Conservation (phyloP, 1,140 invertebrate species). For the Heliconius himera region DNA sequence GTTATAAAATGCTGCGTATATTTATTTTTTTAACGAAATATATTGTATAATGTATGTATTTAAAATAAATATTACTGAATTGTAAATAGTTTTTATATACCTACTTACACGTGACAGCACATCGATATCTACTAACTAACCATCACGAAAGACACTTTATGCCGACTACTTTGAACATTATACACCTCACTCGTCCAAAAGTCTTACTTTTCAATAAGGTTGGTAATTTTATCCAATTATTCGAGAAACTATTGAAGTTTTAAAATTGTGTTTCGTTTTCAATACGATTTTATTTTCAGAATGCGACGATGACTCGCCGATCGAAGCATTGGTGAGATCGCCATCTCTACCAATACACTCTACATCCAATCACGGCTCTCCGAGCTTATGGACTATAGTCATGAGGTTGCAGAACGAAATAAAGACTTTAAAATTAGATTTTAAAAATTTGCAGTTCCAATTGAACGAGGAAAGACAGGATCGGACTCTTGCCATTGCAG, state of each 20-base stretch:
- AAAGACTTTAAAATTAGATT: slow-evolving; percentile 72
- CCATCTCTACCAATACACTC: slow-evolving; percentile 76
- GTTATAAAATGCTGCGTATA: slow-evolving; percentile 48
- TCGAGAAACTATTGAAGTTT: background rate
- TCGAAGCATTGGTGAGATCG: slow-evolving; percentile 74
- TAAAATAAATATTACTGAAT: slow-evolving; percentile 54
- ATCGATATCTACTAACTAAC: slow-evolving; percentile 26
- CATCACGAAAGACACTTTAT: slow-evolving; percentile 14
- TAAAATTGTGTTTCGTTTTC: slow-evolving; percentile 9
- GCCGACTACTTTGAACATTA: slow-evolving; percentile 12
- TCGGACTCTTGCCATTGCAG: slow-evolving; percentile 73
- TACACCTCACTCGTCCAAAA: slow-evolving; percentile 40
- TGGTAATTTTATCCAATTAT: slow-evolving; percentile 48
- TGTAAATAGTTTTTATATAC: slow-evolving; percentile 38
- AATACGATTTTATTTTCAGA: slow-evolving; percentile 68
- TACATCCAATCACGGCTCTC: slow-evolving; percentile 57
- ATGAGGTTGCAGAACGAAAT: slow-evolving; percentile 76
- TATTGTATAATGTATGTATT: slow-evolving; percentile 57
- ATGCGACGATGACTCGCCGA: slow-evolving; percentile 72
- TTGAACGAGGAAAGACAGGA: slow-evolving; percentile 78
- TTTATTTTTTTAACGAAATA: slow-evolving; percentile 69
- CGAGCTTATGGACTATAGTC: slow-evolving; percentile 73
- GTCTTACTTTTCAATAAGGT: slow-evolving; percentile 47
- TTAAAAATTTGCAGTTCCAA: slow-evolving; percentile 71
- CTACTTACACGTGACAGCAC: slow-evolving; percentile 25